A percentile compares a stretch with the other conserved stretches of the same genome.
These are phyloP conservation scores for Coluber constrictor DNA, from an alignment of 2,797 vertebrate genomes.

Conservation along the genomic window DNA sequence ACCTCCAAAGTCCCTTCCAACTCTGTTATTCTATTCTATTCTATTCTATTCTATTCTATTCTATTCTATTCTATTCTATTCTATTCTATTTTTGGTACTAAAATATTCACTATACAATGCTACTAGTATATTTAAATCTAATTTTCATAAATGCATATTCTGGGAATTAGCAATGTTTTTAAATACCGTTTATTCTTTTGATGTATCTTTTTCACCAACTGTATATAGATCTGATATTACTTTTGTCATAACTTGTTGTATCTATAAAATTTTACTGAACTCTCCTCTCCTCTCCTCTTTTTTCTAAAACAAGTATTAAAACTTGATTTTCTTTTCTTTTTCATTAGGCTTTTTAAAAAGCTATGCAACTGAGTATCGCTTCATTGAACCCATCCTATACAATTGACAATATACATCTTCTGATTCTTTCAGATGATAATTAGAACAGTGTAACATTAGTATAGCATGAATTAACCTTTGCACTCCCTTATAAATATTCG, in stretches of 20 bases:
- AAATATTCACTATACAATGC: not conserved
- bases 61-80: no score
- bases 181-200: not conserved
- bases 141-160: not conserved
- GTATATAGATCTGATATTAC: not conserved
- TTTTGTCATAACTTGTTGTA: not conserved
- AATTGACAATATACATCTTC: conserved; percentile 55
- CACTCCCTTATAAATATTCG: conserved; percentile 63
- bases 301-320: not conserved
- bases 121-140: not conserved
- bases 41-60: no score
- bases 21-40: no score
- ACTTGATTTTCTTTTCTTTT: not conserved
- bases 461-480: conserved; percentile 63
- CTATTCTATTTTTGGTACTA: not conserved
- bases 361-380: conserved; percentile 53
- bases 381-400: conserved; percentile 52
- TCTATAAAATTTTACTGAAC: not conserved
- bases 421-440: conserved; percentile 62
- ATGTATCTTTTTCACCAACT: not conserved
- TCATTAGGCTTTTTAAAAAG: not conserved
- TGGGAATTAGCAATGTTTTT: not conserved
- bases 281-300: not conserved
- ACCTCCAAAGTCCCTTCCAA: no score
- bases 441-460: conserved; percentile 54